Evolutionary conservation across 2,888 invertebrate species (phyloP).

Genomic region (Philhelius pedissequus): DNA sequence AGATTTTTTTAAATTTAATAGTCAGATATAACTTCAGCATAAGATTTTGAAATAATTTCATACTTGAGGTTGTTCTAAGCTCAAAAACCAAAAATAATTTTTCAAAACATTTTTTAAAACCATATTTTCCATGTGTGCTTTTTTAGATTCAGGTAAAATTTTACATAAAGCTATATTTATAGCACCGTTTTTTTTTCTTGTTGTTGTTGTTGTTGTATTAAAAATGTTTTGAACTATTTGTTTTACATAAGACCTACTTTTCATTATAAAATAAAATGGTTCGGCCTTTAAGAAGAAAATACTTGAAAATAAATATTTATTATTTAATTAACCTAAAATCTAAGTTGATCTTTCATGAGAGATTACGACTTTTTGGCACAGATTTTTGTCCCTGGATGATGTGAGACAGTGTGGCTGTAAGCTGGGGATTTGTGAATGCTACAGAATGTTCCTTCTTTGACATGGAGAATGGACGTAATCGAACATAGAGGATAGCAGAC

Average conservation of each 20-base stretch:
- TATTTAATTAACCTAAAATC: conserved; percentile 6
- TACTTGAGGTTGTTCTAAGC: conserved; percentile 33
- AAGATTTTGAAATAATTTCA: conserved; percentile 48
- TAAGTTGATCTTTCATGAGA: conserved; percentile 61
- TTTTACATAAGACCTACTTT: conserved; percentile 20
- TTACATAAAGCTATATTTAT: conserved; percentile 32
- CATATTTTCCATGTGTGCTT: neutral
- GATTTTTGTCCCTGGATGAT: conserved; percentile 76
- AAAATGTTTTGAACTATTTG: conserved; percentile 31
- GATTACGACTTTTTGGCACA: conserved; percentile 75
- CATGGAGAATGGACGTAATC: conserved; percentile 85
- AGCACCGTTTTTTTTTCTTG: conserved; percentile 42
- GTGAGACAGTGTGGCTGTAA: conserved; percentile 73
- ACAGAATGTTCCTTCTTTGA: conserved; percentile 78
- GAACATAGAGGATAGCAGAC: conserved; percentile 91
- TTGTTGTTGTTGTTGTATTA: neutral
- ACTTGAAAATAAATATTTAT: conserved; percentile 51
- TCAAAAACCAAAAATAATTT: neutral
- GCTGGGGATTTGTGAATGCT: conserved; percentile 77
- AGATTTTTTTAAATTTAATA: conserved; percentile 13
- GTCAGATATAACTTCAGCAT: conserved; percentile 51
- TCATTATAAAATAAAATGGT: neutral
- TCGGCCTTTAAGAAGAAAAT: conserved; percentile 42
- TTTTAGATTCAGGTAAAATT: conserved; percentile 4
- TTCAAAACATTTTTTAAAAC: neutral